These are phyloP conservation scores for Adelognathus sp. DNA, from an alignment of 2,888 invertebrate genomes.

Conservation along the genomic window DNA sequence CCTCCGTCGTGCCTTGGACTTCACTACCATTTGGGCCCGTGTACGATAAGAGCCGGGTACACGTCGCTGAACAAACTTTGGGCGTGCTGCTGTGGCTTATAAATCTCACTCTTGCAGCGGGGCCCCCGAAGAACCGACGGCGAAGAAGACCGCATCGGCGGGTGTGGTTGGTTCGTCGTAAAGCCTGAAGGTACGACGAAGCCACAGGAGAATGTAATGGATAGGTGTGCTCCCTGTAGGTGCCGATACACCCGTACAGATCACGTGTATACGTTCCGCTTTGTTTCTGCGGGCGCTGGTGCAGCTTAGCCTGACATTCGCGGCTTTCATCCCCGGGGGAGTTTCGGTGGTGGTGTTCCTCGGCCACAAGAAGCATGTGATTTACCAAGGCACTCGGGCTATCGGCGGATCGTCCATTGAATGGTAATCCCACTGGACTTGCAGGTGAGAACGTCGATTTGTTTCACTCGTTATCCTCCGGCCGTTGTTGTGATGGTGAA, in stretches of 20 bases:
- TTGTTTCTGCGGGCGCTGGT: background rate
- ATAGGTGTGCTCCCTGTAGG: slow-evolving; percentile 45
- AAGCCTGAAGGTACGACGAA: slow-evolving; percentile 42
- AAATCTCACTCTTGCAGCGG: slow-evolving; percentile 60
- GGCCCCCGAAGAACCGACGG: slow-evolving; percentile 27
- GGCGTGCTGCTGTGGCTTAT: slow-evolving; percentile 69
- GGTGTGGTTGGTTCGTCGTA: slow-evolving; percentile 27
- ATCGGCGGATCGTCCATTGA: slow-evolving; percentile 73
- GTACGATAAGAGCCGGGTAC: slow-evolving; percentile 56
- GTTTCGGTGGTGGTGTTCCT: slow-evolving; percentile 29
- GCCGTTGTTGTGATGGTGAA: slow-evolving; percentile 46
- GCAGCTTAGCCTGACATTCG: slow-evolving; percentile 41
- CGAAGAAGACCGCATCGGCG: slow-evolving; percentile 39
- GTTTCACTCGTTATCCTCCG: slow-evolving; percentile 28
- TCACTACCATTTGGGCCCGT: slow-evolving; percentile 20
- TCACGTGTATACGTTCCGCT: slow-evolving; percentile 32
- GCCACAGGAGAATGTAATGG: slow-evolving; percentile 54
- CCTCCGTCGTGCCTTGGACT: slow-evolving; percentile 34
- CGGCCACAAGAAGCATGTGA: slow-evolving; percentile 60
- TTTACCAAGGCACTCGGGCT: slow-evolving; percentile 66
- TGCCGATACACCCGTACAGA: slow-evolving; percentile 18
- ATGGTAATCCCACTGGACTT: slow-evolving; percentile 69
- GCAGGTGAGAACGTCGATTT: slow-evolving; percentile 49
- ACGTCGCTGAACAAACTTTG: slow-evolving; percentile 73
- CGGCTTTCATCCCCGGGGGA: slow-evolving; percentile 40